These are phyloP conservation scores for Galbula dea DNA, from an alignment of 2,113 vertebrate genomes.

Conservation along the genomic window DNA sequence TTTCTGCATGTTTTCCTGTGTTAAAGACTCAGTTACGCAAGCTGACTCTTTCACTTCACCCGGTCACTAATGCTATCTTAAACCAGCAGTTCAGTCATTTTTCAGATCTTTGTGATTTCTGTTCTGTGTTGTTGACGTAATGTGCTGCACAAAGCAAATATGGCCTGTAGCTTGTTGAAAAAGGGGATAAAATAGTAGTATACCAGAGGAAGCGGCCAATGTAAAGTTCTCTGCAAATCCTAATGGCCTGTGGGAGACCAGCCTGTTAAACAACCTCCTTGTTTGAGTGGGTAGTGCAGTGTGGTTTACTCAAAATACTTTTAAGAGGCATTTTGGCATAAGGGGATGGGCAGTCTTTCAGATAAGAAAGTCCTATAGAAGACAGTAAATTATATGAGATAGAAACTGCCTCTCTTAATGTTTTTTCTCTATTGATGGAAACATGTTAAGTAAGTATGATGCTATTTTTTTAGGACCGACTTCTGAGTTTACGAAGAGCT, in stretches of 20 bases:
- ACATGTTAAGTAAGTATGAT: not conserved
- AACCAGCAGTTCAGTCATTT: not conserved
- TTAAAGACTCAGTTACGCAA: rapidly evolving
- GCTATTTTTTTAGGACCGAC: not conserved
- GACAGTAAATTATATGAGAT: not conserved
- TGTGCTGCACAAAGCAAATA: not conserved
- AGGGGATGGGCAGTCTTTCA: not conserved
- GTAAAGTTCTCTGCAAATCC: not conserved
- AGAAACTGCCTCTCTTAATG: not conserved
- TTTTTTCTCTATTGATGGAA: not conserved
- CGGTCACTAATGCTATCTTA: not conserved
- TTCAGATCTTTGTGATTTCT: not conserved
- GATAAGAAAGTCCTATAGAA: not conserved
- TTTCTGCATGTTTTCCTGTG: not conserved
- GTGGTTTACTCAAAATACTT: not conserved
- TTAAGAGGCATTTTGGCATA: not conserved
- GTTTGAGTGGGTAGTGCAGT: not conserved
- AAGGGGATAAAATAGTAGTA: not conserved
- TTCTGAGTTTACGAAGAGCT: not conserved
- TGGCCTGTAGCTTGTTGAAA: not conserved
- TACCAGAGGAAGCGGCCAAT: not conserved
- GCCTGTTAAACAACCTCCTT: not conserved
- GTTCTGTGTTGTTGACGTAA: not conserved
- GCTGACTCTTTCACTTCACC: not conserved
- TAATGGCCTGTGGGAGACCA: not conserved